Evolutionary conservation across 64 coral and sea anemone species (phyloP).

Genomic region (Acropora yongei): DNA sequence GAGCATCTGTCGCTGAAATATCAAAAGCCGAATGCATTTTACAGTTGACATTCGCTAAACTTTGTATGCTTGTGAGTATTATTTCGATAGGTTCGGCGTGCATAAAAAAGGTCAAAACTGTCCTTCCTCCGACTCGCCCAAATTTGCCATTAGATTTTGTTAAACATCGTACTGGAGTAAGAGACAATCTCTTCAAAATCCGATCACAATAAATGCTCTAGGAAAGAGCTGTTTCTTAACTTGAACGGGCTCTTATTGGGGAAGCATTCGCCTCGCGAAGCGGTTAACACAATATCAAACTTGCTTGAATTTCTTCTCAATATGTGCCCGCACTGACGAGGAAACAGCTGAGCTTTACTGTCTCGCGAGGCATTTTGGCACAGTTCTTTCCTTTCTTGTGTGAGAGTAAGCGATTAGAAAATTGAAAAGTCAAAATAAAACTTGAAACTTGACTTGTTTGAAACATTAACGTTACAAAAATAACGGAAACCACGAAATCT

Average conservation of each 20-base stretch:
- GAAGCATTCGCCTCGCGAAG: too few species aligned
- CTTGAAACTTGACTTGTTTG: background rate
- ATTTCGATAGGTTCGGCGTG: too few species aligned
- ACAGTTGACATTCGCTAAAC: background rate
- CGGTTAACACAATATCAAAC: too few species aligned
- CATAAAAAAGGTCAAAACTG: background rate
- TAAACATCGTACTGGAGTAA: background rate
- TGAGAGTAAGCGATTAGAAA: background rate
- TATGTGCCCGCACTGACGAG: too few species aligned
- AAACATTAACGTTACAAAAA: conserved; percentile 3
- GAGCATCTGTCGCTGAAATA: background rate
- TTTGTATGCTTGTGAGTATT: background rate
- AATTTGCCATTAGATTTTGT: background rate
- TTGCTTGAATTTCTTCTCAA: too few species aligned
- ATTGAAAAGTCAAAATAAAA: background rate
- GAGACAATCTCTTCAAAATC: background rate
- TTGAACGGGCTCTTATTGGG: too few species aligned
- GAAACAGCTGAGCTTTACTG: too few species aligned
- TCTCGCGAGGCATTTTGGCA: too few species aligned
- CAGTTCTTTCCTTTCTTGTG: too few species aligned
- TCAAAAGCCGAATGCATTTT: background rate
- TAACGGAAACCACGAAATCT: background rate
- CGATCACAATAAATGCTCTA: background rate
- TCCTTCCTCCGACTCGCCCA: background rate
- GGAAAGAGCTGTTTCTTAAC: too few species aligned